Conservation (phyloP, 1,140 invertebrate species). For the Drosophila carrolli region DNA sequence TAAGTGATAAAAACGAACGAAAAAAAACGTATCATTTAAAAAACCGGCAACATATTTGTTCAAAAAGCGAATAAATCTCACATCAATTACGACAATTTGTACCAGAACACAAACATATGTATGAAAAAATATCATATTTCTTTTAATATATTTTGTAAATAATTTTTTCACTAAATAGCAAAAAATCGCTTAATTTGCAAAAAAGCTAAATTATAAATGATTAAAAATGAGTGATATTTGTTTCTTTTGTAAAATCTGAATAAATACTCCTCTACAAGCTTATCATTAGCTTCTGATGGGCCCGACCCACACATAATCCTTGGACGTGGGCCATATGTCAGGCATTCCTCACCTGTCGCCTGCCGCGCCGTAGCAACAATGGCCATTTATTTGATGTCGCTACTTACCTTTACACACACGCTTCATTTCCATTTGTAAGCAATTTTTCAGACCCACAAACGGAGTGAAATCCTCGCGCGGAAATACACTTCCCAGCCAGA, state of each 20-base stretch:
- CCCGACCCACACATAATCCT: slow-evolving; percentile 16
- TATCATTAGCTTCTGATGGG: slow-evolving; percentile 22
- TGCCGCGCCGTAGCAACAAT: slow-evolving; percentile 12
- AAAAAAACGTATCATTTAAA: no score
- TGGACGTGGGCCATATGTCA: slow-evolving; percentile 41
- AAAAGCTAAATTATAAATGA: not conserved
- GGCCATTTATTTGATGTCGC: slow-evolving; percentile 50
- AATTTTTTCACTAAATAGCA: no score
- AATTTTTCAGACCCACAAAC: slow-evolving; percentile 52
- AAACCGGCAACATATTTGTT: no score
- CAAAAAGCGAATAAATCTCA: no score
- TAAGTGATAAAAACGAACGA: no score
- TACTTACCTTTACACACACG: slow-evolving; percentile 62
- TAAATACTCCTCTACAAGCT: slow-evolving; percentile 11
- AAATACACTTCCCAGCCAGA: slow-evolving; percentile 27
- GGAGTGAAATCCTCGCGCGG: slow-evolving; percentile 18
- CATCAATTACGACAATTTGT: no score
- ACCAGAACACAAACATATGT: no score
- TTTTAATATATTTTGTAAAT: no score
- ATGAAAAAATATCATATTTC: no score
- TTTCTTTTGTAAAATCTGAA: slow-evolving; percentile 6
- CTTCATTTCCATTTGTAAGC: slow-evolving; percentile 69
- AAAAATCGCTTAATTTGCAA: no score
- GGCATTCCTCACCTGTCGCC: slow-evolving; percentile 44
- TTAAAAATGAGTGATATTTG: not conserved